A percentile compares a stretch with the other conserved stretches of the same genome.
Conservation (phyloP, 2,888 invertebrate species). For the Papilio elwesi region DNA sequence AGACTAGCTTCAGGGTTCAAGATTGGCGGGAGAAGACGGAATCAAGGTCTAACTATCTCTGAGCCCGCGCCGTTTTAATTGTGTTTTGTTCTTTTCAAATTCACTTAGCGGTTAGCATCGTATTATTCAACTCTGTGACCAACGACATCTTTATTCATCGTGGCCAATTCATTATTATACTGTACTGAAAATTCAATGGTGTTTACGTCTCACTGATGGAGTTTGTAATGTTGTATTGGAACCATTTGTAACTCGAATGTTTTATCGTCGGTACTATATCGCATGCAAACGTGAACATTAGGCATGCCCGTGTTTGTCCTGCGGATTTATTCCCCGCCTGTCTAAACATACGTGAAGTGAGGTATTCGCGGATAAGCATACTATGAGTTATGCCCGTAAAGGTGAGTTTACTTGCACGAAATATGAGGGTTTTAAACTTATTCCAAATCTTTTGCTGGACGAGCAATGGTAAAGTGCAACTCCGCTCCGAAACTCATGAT, state of each 20-base stretch:
- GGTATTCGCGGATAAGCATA: constrained; percentile 4
- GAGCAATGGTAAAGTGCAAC: too few relatives aligned
- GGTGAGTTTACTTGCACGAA: background rate
- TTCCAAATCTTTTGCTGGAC: background rate
- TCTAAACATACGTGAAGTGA: constrained; percentile 12
- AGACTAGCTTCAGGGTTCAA: too few relatives aligned
- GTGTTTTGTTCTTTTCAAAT: background rate
- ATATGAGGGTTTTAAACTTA: background rate
- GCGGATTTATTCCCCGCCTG: constrained; percentile 17
- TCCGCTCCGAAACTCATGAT: too few relatives aligned
- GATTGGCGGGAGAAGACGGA: too few relatives aligned
- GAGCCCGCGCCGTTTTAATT: background rate
- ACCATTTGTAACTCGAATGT: constrained; percentile 22
- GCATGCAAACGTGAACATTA: constrained; percentile 20
- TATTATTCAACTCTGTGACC: too few relatives aligned
- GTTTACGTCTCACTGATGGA: background rate
- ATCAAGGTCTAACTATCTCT: too few relatives aligned
- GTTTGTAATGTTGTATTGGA: background rate
- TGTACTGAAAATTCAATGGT: background rate
- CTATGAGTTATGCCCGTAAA: constrained; percentile 25
- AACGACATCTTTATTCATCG: too few relatives aligned
- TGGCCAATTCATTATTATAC: too few relatives aligned
- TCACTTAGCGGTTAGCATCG: background rate
- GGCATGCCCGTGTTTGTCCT: constrained; percentile 15
- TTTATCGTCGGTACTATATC: constrained; percentile 4